Evolutionary conservation across 2,888 invertebrate species (phyloP).

Genomic region (Ophion costatus): DNA sequence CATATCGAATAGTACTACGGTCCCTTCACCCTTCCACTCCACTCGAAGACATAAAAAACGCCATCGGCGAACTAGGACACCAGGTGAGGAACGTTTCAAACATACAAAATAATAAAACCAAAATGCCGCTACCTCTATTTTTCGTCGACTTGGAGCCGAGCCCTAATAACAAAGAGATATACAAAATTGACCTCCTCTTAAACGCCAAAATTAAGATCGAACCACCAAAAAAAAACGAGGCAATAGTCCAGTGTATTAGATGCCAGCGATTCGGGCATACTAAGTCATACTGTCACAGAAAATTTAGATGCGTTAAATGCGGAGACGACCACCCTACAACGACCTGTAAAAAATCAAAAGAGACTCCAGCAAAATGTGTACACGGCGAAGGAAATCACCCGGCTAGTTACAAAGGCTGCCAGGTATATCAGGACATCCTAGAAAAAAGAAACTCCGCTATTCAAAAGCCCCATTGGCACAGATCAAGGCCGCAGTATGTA

Average conservation of each 20-base stretch:
- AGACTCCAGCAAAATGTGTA: constrained; percentile 1
- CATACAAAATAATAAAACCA: too few relatives aligned
- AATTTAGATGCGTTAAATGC: constrained; percentile 82
- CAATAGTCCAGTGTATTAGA: constrained; percentile 59
- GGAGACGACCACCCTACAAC: constrained; percentile 80
- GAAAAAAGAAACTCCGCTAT: neutral
- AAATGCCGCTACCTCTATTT: too few relatives aligned
- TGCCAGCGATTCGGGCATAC: constrained; percentile 65
- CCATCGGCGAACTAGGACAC: too few relatives aligned
- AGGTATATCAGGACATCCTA: too few relatives aligned
- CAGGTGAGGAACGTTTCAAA: too few relatives aligned
- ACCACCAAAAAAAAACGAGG: constrained; percentile 48
- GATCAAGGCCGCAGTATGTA: neutral
- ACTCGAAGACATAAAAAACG: too few relatives aligned
- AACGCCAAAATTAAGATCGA: constrained; percentile 57
- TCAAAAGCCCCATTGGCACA: constrained; percentile 30
- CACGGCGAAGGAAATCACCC: too few relatives aligned
- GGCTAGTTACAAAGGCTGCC: too few relatives aligned
- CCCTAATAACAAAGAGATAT: constrained; percentile 30
- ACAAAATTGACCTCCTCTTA: constrained; percentile 26
- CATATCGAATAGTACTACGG: too few relatives aligned
- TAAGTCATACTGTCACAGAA: constrained; percentile 53
- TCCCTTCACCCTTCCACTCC: too few relatives aligned
- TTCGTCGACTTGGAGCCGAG: too few relatives aligned
- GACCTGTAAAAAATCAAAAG: constrained; percentile 50